Evolutionary conservation across 2,797 vertebrate genomes (phyloP).

Genomic region (Leptodactylus fallax): DNA sequence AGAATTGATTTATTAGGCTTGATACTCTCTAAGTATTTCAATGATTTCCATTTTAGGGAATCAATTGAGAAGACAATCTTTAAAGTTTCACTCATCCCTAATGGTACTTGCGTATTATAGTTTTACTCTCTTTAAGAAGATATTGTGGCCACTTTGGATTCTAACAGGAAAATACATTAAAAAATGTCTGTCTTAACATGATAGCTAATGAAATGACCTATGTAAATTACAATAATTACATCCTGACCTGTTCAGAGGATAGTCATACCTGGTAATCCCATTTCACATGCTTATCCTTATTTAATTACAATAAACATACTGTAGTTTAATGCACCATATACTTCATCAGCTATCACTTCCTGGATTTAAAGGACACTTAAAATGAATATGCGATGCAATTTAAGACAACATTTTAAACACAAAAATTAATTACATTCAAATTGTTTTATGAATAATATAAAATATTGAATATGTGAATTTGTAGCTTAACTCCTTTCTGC

Average conservation of each 20-base stretch:
- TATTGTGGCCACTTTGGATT: background rate
- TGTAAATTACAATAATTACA: background rate
- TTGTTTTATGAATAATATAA: slow-evolving; percentile 13
- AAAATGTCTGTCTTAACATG: background rate
- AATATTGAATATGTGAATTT: background rate
- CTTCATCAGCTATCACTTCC: slow-evolving; percentile 73
- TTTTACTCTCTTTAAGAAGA: background rate
- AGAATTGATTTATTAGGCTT: background rate
- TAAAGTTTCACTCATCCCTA: background rate
- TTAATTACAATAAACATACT: slow-evolving; percentile 70
- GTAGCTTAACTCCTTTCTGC: background rate
- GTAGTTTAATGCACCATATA: slow-evolving; percentile 77
- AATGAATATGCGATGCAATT: slow-evolving; percentile 68
- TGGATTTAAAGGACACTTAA: slow-evolving; percentile 69
- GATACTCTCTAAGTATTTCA: background rate
- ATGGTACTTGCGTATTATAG: background rate
- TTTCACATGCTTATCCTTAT: slow-evolving; percentile 69
- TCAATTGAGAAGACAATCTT: no score
- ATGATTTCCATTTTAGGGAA: background rate
- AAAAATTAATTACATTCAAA: no score
- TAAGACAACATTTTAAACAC: no score
- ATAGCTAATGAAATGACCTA: background rate
- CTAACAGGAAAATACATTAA: background rate
- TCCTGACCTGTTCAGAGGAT: background rate
- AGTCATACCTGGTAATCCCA: background rate